A percentile compares a stretch with the other conserved stretches of the same genome.
Evolutionary conservation across 35 echinoderm and acorn worm species (phyloP).

Genomic region (Strongylocentrotus purpuratus): DNA sequence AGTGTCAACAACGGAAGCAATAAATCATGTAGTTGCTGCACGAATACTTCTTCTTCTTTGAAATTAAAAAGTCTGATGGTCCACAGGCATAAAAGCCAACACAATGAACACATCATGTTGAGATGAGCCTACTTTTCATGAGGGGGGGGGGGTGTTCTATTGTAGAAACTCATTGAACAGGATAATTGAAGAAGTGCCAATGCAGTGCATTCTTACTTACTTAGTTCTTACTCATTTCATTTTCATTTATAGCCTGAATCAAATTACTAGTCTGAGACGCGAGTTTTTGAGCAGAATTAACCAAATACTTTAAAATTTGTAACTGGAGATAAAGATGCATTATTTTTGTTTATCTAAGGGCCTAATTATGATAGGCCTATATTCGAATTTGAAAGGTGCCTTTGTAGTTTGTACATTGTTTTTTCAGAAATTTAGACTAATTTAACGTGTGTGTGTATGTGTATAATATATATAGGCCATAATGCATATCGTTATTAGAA

Average conservation of each 20-base stretch:
- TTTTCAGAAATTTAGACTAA: no score
- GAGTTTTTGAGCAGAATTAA: neutral
- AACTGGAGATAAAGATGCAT: neutral
- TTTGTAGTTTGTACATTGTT: neutral
- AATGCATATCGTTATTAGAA: no score
- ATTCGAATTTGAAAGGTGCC: neutral
- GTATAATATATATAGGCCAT: no score
- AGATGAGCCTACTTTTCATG: neutral
- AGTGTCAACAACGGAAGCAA: neutral
- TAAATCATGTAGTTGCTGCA: neutral
- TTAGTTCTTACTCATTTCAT: neutral
- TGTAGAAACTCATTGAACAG: neutral
- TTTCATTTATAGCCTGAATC: neutral
- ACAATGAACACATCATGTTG: neutral
- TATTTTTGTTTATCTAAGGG: neutral
- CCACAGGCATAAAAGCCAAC: conserved; percentile 32
- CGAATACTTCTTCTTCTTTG: neutral
- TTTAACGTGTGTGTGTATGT: no score
- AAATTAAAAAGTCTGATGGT: conserved; percentile 49
- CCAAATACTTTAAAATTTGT: neutral
- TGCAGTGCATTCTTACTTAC: neutral
- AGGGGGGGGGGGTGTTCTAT: no score
- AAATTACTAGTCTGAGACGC: neutral
- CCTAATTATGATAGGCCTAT: neutral
- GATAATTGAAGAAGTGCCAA: neutral